Conservation (phyloP, 2,113 vertebrate genomes). For the Australoheros scitulus region DNA sequence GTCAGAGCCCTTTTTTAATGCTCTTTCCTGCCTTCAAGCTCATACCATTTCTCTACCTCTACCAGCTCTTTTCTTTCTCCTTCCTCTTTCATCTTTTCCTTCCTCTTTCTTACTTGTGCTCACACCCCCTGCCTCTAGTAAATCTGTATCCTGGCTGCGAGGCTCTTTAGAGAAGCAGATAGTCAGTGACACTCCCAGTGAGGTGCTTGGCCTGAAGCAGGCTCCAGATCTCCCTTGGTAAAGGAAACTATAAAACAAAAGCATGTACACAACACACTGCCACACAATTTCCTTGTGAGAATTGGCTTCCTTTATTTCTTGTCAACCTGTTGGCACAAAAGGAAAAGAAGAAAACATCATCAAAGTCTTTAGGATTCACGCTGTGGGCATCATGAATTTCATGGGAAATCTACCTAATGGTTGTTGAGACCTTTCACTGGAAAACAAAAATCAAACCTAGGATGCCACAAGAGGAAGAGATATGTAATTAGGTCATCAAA, state of each 20-base stretch:
- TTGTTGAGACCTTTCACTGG: background rate
- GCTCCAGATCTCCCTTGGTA: slow-evolving; percentile 5
- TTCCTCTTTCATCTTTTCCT: background rate
- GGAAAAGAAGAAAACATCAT: background rate
- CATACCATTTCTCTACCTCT: background rate
- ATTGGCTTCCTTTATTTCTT: background rate
- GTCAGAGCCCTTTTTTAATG: background rate
- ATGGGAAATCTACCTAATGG: slow-evolving; percentile 5
- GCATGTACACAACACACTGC: background rate
- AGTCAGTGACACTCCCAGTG: slow-evolving; percentile 37
- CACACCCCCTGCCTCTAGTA: background rate
- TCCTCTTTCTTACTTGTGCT: background rate
- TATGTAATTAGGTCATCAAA: slow-evolving; percentile 5
- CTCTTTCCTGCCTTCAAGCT: background rate
- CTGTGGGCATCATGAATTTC: background rate
- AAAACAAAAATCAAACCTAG: background rate
- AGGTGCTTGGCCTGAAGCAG: slow-evolving; percentile 20
- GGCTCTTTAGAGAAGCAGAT: slow-evolving; percentile 30
- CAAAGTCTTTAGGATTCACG: background rate
- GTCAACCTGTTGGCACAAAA: slow-evolving; percentile 9
- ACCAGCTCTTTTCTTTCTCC: background rate
- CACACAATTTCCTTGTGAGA: background rate
- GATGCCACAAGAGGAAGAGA: background rate
- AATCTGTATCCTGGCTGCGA: slow-evolving; percentile 27
- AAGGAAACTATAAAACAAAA: slow-evolving; percentile 31